Conservation (phyloP, 2,113 vertebrate species). For the Paramisgurnus dabryanus region DNA sequence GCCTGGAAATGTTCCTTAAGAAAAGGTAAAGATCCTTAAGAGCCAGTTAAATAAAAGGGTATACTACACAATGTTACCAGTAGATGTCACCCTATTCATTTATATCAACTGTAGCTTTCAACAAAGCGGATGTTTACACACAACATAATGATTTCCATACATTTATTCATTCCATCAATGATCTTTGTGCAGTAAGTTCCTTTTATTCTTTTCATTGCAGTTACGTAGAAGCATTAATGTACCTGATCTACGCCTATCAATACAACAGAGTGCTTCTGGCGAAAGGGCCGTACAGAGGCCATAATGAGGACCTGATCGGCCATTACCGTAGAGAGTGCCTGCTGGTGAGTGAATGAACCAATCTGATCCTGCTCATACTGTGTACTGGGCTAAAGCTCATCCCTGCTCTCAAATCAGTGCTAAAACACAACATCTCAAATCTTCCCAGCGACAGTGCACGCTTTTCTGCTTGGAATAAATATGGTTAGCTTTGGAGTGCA, state of each 20-base stretch:
- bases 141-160: background rate
- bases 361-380: background rate
- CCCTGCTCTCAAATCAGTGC: slow-evolving; percentile 50
- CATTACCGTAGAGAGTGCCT: slow-evolving; percentile 94
- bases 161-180: background rate
- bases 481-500: background rate
- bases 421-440: background rate
- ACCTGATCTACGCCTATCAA: slow-evolving; percentile 92
- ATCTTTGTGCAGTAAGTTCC: background rate
- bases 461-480: slow-evolving; percentile 7
- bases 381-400: background rate
- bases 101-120: background rate
- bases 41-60: background rate
- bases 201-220: slow-evolving; percentile 69
- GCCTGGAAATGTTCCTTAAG: slow-evolving; percentile 93
- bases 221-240: slow-evolving; percentile 90
- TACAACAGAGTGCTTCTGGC: slow-evolving; percentile 94
- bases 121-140: background rate
- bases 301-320: slow-evolving; percentile 85
- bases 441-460: background rate
- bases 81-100: slow-evolving; percentile 65
- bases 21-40: slow-evolving; percentile 71
- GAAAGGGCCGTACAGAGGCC: slow-evolving; percentile 89
- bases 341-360: slow-evolving; percentile 81
- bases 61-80: slow-evolving; percentile 41